These are phyloP conservation scores for Chrysolina oricalcia DNA, from an alignment of 2,888 invertebrate species.

Conservation along the genomic window DNA sequence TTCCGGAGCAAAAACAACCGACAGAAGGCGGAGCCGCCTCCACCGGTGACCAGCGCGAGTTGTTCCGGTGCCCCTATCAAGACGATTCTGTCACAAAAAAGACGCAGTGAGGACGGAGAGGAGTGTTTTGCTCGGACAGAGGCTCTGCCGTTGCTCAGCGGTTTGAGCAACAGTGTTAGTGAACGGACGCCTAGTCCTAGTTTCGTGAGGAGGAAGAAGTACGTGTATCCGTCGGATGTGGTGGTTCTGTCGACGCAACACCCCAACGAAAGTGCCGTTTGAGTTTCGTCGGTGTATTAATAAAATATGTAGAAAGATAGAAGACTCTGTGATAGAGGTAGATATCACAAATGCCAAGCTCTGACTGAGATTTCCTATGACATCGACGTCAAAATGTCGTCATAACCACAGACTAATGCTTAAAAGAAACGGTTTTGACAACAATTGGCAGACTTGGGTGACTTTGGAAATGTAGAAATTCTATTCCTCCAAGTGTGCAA, in stretches of 20 bases:
- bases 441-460: too few relatives aligned
- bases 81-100: constrained; percentile 58
- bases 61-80: constrained; percentile 54
- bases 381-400: too few relatives aligned
- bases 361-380: too few relatives aligned
- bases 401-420: too few relatives aligned
- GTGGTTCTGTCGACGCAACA: constrained; percentile 62
- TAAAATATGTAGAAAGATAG: too few relatives aligned
- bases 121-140: constrained; percentile 70
- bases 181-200: constrained; percentile 72
- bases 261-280: constrained; percentile 75
- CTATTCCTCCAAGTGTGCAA: too few relatives aligned
- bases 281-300: constrained; percentile 42
- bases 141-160: constrained; percentile 75
- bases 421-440: too few relatives aligned
- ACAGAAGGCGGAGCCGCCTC: constrained; percentile 44
- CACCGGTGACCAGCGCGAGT: constrained; percentile 42
- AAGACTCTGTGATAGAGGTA: too few relatives aligned
- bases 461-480: too few relatives aligned
- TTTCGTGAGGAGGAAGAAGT: constrained; percentile 77
- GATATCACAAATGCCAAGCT: too few relatives aligned
- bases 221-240: constrained; percentile 76
- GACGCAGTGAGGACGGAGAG: constrained; percentile 49
- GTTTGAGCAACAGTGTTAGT: constrained; percentile 69
- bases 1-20: constrained; percentile 57